phyloP scores from a whole-genome alignment of 1,140 invertebrate species.

The Drosophila pruinosa region DNA sequence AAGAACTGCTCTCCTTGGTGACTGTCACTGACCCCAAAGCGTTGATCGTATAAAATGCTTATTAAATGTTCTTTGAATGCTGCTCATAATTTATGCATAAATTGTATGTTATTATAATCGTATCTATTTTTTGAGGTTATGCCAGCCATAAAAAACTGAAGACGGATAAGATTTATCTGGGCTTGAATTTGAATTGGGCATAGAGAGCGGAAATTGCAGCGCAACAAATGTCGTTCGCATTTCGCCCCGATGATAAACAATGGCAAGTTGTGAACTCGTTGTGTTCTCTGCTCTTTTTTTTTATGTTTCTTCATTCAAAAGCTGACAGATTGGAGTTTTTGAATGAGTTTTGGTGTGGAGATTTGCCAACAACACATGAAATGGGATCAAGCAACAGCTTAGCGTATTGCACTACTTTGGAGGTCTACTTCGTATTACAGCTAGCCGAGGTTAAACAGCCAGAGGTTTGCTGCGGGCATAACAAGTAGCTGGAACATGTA shows the following conservation, averaged over 20 bases:
- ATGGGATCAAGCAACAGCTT: background rate
- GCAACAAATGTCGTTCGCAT: conserved; percentile 34
- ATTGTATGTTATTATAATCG: background rate
- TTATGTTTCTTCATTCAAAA: background rate
- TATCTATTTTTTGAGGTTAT: conserved; percentile 3
- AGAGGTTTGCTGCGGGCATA: background rate
- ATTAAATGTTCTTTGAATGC: background rate
- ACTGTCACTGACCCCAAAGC: conserved; percentile 14
- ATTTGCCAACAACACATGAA: background rate
- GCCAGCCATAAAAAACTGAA: conserved; percentile 4
- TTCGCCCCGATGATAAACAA: conserved; percentile 19
- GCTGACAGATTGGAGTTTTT: conserved; percentile 2
- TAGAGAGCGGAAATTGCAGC: conserved; percentile 24
- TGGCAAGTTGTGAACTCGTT: conserved; percentile 29
- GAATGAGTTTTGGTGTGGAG: background rate
- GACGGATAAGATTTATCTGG: conserved; percentile 22
- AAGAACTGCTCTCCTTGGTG: background rate
- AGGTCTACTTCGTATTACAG: background rate
- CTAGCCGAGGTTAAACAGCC: background rate
- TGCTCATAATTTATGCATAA: background rate
- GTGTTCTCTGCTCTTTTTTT: background rate
- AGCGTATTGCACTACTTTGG: background rate
- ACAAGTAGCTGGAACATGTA: background rate
- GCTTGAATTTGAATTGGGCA: conserved; percentile 22
- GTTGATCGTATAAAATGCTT: background rate